A percentile compares a stretch with the other conserved stretches of the same genome.
Evolutionary conservation across 2,113 vertebrate genomes (phyloP).

Genomic region (Saccopteryx leptura): DNA sequence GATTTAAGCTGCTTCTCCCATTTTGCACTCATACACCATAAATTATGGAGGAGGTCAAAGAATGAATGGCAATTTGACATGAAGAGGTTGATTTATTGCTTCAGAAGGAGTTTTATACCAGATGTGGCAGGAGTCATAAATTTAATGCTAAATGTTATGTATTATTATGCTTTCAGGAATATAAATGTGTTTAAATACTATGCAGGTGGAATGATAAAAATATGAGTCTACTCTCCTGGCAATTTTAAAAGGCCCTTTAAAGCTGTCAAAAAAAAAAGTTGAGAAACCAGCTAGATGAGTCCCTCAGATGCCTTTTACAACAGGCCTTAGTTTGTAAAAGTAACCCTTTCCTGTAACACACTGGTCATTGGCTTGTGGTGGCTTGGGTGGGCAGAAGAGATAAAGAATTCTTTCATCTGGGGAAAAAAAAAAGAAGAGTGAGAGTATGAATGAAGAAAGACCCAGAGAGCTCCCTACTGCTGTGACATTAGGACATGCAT

Average conservation of each 20-base stretch:
- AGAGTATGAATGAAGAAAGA: not conserved
- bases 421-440: not conserved
- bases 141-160: constrained; percentile 79
- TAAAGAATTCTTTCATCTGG: constrained; percentile 53
- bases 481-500: constrained; percentile 42
- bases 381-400: not conserved
- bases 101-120: constrained; percentile 83
- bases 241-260: constrained; percentile 77
- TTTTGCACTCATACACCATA: constrained; percentile 78
- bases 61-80: constrained; percentile 84
- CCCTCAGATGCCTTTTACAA: constrained; percentile 56
- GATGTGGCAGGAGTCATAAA: constrained; percentile 82
- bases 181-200: constrained; percentile 78
- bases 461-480: constrained; percentile 2
- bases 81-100: constrained; percentile 84
- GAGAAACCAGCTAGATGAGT: constrained; percentile 62
- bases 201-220: constrained; percentile 84
- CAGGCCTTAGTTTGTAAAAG: constrained; percentile 28
- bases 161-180: constrained; percentile 82
- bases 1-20: constrained; percentile 77
- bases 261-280: constrained; percentile 78
- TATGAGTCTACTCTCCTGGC: constrained; percentile 81
- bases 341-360: constrained; percentile 17
- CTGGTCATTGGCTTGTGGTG: not conserved
- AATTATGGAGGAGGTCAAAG: constrained; percentile 82